These are phyloP conservation scores for Gavia stellata DNA, from an alignment of 2,113 vertebrate species.

Conservation along the genomic window DNA sequence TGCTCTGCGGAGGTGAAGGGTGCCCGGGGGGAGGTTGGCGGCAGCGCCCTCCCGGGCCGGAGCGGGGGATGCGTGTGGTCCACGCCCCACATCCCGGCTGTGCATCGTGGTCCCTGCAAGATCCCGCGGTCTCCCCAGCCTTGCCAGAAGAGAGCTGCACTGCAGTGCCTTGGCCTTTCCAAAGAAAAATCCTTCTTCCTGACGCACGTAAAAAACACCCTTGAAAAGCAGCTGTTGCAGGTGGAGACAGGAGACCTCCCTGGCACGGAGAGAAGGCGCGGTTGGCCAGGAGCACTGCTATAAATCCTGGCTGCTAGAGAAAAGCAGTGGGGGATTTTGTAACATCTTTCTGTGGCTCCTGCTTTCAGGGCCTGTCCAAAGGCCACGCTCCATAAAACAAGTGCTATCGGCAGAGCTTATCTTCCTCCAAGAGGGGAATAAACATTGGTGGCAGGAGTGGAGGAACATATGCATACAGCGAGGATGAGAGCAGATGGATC, in stretches of 20 bases:
- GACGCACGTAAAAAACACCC: background rate
- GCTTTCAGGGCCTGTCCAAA: background rate
- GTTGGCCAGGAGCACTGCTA: background rate
- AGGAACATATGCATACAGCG: accelerated
- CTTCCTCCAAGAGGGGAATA: background rate
- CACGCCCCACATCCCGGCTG: accelerated
- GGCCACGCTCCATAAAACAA: background rate
- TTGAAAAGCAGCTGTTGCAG: background rate
- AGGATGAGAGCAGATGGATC: background rate
- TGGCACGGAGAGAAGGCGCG: background rate
- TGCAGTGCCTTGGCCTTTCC: background rate
- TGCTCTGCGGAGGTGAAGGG: accelerated
- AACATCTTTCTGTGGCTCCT: background rate
- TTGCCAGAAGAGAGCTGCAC: accelerated
- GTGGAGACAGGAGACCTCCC: background rate
- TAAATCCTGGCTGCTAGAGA: background rate
- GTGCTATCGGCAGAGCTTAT: background rate
- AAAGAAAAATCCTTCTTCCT: background rate
- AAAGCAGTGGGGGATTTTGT: background rate
- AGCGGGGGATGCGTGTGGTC: background rate
- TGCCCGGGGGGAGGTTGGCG: no score
- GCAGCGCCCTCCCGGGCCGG: background rate
- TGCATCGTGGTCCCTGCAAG: accelerated
- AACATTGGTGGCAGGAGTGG: background rate
- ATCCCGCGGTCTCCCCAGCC: background rate